A percentile compares a stretch with the other conserved stretches of the same genome.
Conservation (phyloP, 1,140 invertebrate species). For the Monochamus saltuarius region DNA sequence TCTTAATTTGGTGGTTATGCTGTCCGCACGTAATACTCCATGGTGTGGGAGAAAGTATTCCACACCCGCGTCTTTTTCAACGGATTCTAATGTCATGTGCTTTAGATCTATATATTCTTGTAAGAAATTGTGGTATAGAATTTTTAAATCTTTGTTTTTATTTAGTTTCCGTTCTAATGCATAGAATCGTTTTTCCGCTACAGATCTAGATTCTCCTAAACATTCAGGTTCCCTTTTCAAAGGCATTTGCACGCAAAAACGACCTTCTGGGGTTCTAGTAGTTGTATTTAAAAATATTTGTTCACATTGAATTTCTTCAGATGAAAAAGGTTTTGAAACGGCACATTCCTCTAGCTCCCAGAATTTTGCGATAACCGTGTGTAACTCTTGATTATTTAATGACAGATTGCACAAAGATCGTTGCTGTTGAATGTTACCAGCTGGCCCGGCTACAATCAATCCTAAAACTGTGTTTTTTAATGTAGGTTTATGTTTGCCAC, state of each 20-base stretch:
- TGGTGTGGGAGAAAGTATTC: slow-evolving; percentile 48
- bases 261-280: not conserved
- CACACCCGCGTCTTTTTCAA: not conserved
- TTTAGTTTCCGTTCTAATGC: slow-evolving; percentile 15
- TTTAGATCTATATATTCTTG: slow-evolving; percentile 11
- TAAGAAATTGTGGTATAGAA: not conserved
- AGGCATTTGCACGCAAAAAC: slow-evolving; percentile 8
- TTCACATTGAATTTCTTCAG: not conserved
- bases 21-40: slow-evolving; percentile 35
- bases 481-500: too few relatives aligned
- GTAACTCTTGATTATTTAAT: not conserved
- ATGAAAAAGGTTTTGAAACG: not conserved
- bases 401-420: not conserved
- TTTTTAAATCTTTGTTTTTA: slow-evolving; percentile 1
- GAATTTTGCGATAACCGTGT: not conserved
- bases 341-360: slow-evolving; percentile 8
- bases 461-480: too few relatives aligned
- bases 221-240: not conserved
- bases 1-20: slow-evolving; percentile 43
- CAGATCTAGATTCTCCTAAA: too few relatives aligned
- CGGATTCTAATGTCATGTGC: not conserved
- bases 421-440: too few relatives aligned
- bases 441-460: too few relatives aligned
- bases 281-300: not conserved
- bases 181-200: not conserved